Conservation (phyloP, 2,797 vertebrate genomes). For the Cephalopachus bancanus region DNA sequence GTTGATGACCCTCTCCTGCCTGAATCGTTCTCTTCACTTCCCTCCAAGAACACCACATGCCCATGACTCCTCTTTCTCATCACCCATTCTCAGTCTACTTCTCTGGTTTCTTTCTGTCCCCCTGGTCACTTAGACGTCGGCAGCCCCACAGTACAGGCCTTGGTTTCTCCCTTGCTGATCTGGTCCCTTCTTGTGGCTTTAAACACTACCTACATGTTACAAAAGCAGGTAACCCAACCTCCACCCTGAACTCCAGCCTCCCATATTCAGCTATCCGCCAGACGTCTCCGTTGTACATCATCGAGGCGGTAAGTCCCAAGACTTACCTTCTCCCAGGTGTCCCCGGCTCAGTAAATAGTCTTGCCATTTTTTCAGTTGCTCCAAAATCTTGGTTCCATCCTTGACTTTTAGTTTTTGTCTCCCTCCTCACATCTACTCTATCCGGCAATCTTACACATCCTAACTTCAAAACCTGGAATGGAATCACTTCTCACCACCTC, state of each 20-base stretch:
- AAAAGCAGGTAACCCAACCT: background rate
- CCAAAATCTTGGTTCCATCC: background rate
- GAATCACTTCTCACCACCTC: background rate
- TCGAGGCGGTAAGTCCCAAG: background rate
- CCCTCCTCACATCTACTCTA: background rate
- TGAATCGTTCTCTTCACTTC: background rate
- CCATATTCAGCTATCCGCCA: background rate
- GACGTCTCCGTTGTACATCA: background rate
- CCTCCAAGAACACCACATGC: background rate
- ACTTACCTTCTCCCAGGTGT: background rate
- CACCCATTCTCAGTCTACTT: background rate
- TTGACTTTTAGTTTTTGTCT: background rate
- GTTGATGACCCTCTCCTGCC: background rate
- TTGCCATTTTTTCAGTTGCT: background rate
- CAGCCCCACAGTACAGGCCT: background rate
- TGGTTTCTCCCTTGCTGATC: background rate
- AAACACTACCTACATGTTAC: background rate
- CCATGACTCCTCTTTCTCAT: background rate
- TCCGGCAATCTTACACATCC: background rate
- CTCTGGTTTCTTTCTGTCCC: background rate
- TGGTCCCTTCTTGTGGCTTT: background rate
- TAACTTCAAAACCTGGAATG: slow-evolving; percentile 34
- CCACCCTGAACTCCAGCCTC: background rate
- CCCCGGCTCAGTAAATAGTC: background rate
- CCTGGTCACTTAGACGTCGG: background rate